Base-by-base conservation (phyloP, 2,888 invertebrate genomes). In the Macaria liturata region DNA sequence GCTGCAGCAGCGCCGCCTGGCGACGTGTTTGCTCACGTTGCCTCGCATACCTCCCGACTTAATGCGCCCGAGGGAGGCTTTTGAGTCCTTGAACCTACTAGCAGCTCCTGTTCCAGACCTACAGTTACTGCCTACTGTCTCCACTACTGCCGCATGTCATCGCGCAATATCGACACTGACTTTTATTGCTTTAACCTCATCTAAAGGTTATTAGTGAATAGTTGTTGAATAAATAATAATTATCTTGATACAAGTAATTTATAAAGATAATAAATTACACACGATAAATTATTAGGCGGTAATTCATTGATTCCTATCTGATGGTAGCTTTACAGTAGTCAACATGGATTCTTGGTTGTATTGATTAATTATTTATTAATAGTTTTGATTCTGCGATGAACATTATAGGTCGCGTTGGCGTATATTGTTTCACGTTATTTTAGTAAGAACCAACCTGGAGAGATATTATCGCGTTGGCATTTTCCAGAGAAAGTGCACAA, bases 41-140 rank as follows among this genome's bases (percentile, higher is more conserved):
- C 83, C 82, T 83, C 83, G 86, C 87, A 87, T 88, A 83, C 83
- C 84, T 75, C 75, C 76, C 74, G 77, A 76, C 83, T 81, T 80
- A 83, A 77, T 75, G 75, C 73, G 66, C 66, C 51, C 4, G 46
- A 61, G 54, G 46, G 57, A 56, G 51, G 44, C 54, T 54, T 61
- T 61, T 61, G 20, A 53, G 34, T 51, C 48, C 44, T 58, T 40
- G 52, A 37, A 42, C 60, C 56, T 54, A 51, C 47, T 37, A 32
- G 50, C 47, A 54, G 47, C 59, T 54, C 59, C 61, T 42, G 51
- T 20, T 20, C 20, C 20, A 20, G 20, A 20, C 20, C 20, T 20
- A 20, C 20, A 32, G 43, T 9, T 48, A 20, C 30, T 30, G 37
- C 7, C n/a, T 34, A 32, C 45, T 51, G 31, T 45, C 51, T 30